These are phyloP conservation scores for Nothura maculosa DNA, from an alignment of 2,797 vertebrate genomes.

Conservation along the genomic window DNA sequence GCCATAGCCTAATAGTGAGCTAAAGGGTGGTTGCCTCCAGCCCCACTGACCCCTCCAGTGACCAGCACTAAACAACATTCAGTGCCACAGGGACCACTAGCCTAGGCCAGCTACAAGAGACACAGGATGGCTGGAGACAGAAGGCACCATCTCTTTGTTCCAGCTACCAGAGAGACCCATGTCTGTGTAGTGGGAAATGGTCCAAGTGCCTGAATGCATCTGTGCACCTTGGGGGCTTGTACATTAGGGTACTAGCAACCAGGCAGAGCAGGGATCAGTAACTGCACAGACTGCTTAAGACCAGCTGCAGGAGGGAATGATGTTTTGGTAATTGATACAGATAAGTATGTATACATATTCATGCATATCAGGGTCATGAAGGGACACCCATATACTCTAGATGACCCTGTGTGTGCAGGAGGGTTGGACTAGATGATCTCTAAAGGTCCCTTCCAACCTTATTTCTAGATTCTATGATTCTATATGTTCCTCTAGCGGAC, in stretches of 20 bases:
- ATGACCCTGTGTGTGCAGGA: no score
- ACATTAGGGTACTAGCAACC: not conserved
- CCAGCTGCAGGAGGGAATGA: not conserved
- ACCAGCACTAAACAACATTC: not conserved
- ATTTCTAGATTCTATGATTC: no score
- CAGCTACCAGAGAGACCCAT: not conserved
- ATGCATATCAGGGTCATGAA: not conserved
- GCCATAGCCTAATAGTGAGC: not conserved
- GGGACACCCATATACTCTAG: no score
- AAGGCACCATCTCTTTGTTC: not conserved
- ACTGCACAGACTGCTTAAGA: not conserved
- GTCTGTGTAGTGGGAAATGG: no score
- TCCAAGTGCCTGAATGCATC: rapidly evolving
- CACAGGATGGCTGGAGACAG: not conserved
- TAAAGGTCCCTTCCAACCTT: no score
- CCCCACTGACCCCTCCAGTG: not conserved
- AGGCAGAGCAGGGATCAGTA: not conserved
- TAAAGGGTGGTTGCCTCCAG: not conserved
- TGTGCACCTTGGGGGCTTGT: not conserved
- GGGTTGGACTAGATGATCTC: no score
- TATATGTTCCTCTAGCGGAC: not conserved
- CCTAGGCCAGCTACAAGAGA: not conserved
- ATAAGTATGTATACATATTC: not conserved
- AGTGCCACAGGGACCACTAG: not conserved
- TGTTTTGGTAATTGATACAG: not conserved